These are phyloP conservation scores for Chaitophorus viminalis DNA, from an alignment of 2,888 invertebrate genomes.

Conservation along the genomic window DNA sequence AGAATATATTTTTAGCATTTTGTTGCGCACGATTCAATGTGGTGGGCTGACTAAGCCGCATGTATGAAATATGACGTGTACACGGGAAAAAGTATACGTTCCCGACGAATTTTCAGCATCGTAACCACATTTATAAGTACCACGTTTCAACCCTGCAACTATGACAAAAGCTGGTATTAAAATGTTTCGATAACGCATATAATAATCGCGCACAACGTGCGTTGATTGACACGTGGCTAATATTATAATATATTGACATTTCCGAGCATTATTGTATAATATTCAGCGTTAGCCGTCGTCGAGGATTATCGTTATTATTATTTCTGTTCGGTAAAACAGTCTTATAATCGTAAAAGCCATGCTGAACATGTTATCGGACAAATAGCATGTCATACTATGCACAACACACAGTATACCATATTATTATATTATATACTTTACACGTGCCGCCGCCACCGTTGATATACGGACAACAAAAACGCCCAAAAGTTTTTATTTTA, in stretches of 20 bases:
- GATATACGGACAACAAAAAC: background rate
- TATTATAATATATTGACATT: background rate
- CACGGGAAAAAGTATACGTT: no score
- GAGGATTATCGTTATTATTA: background rate
- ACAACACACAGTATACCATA: background rate
- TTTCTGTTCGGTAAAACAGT: background rate
- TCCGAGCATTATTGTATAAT: no score
- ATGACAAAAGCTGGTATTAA: no score
- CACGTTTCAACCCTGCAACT: no score
- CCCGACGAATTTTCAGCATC: no score
- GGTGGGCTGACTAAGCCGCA: no score
- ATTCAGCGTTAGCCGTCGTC: no score
- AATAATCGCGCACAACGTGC: background rate
- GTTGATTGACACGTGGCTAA: background rate
- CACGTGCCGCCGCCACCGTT: background rate
- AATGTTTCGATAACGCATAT: background rate
- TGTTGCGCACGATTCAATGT: no score
- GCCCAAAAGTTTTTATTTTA: background rate
- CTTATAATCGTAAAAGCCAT: slow-evolving; percentile 2
- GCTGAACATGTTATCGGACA: background rate
- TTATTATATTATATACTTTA: no score
- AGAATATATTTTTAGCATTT: no score
- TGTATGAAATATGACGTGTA: no score
- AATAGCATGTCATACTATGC: background rate
- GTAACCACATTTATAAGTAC: no score